phyloP scores from a whole-genome alignment of 2,797 vertebrate genomes.

The Aythya fuligula region DNA sequence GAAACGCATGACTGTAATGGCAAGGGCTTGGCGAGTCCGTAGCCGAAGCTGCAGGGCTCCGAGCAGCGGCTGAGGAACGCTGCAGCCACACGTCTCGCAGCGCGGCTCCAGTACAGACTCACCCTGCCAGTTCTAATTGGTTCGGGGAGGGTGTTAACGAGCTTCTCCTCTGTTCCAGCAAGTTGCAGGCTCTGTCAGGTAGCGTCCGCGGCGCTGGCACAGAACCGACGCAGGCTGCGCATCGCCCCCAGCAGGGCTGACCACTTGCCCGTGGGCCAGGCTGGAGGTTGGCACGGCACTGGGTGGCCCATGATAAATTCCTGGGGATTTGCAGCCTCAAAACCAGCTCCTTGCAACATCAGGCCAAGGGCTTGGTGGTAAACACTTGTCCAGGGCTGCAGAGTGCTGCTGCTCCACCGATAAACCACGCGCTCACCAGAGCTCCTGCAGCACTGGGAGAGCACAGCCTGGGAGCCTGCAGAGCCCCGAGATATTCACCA shows the following conservation, averaged over 20 bases:
- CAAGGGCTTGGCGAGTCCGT: neutral
- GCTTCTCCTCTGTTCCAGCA: slow-evolving; percentile 21
- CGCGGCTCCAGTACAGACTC: neutral
- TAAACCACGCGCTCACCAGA: neutral
- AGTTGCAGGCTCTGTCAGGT: neutral
- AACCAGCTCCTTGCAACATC: slow-evolving; percentile 2
- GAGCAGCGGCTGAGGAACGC: neutral
- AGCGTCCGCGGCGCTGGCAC: neutral
- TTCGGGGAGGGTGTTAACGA: slow-evolving; percentile 4
- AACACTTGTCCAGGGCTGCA: neutral
- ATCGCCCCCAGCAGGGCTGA: accelerated
- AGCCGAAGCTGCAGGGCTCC: neutral
- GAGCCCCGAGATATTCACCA: neutral
- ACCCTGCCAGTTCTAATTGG: neutral
- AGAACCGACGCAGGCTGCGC: neutral
- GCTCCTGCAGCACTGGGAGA: neutral
- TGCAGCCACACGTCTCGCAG: neutral
- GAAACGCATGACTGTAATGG: accelerated
- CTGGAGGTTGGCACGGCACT: accelerated
- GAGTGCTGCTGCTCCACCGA: neutral
- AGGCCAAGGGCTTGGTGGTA: neutral
- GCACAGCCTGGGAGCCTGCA: neutral
- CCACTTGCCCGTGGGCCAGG: accelerated
- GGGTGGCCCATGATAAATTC: neutral
- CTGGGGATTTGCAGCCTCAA: neutral